These are phyloP conservation scores for Frieseomelitta varia DNA, from an alignment of 1,140 invertebrate genomes.

Conservation along the genomic window DNA sequence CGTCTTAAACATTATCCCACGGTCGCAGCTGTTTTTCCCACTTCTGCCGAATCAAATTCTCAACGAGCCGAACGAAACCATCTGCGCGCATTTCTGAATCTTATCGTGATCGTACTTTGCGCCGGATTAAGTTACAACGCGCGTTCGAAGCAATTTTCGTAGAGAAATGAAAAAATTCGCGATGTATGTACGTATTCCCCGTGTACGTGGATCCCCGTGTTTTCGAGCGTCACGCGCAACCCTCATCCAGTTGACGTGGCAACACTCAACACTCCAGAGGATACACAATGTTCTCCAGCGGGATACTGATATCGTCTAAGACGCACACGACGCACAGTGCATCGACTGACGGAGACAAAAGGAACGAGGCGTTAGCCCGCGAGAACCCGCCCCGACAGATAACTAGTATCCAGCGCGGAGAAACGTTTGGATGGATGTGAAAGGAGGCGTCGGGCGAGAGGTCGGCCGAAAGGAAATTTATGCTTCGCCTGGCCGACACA, in stretches of 20 bases:
- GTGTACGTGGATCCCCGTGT: background rate
- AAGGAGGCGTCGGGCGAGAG: conserved; percentile 1
- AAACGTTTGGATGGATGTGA: conserved; percentile 20
- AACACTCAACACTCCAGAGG: background rate
- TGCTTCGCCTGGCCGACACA: conserved; percentile 58
- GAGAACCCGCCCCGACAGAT: conserved; percentile 52
- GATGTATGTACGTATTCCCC: too few relatives aligned
- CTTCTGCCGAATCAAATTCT: background rate
- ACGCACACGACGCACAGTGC: conserved; percentile 50
- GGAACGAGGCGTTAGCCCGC: conserved; percentile 41
- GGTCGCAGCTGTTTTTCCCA: background rate
- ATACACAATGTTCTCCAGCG: conserved; percentile 24
- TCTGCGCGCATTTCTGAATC: background rate
- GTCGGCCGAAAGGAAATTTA: conserved; percentile 63
- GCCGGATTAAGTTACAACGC: too few relatives aligned
- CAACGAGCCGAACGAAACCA: background rate
- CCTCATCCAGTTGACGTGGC: background rate
- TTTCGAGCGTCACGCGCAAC: background rate
- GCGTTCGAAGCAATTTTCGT: too few relatives aligned
- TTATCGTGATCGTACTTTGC: background rate
- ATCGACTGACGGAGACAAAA: conserved; percentile 58
- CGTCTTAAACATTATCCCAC: background rate
- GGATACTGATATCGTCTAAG: conserved; percentile 51
- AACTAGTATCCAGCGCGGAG: conserved; percentile 58
- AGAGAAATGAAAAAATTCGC: too few relatives aligned